Conservation (phyloP, 2,888 invertebrate species). For the Anthoptus insignis region DNA sequence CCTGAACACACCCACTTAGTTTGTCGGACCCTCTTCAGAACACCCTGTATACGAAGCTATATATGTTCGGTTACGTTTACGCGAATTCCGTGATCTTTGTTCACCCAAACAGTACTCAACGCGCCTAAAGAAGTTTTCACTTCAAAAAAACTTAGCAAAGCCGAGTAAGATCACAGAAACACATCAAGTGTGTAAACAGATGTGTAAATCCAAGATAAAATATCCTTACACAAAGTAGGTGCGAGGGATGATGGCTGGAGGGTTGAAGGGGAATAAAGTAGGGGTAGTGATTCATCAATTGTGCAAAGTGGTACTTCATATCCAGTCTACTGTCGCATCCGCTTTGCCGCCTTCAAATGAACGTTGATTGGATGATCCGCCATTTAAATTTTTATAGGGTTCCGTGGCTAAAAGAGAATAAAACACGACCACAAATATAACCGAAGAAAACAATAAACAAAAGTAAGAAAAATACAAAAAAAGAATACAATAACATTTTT, state of each 20-base stretch:
- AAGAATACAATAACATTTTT: no score
- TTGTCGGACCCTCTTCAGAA: no score
- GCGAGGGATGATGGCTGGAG: conserved; percentile 24
- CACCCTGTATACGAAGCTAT: no score
- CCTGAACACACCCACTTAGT: no score
- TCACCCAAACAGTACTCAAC: no score
- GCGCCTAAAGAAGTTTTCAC: no score
- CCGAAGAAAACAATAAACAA: no score
- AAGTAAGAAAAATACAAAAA: no score
- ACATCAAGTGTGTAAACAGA: conserved; percentile 38
- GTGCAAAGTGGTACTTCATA: conserved; percentile 81
- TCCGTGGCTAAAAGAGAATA: no score
- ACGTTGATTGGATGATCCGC: conserved; percentile 65
- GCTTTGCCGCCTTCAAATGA: conserved; percentile 68
- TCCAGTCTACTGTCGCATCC: conserved; percentile 68
- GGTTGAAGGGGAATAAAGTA: conserved; percentile 49
- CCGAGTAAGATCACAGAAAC: conserved; percentile 24
- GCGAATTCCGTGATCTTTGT: no score
- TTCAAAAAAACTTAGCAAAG: conserved; percentile 22
- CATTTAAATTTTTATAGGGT: conserved; percentile 58
- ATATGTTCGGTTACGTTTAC: no score
- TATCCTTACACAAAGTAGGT: conserved; percentile 35
- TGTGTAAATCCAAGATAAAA: conserved; percentile 40
- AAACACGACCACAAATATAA: no score
- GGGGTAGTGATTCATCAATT: conserved; percentile 79